Evolutionary conservation across 2,797 vertebrate genomes (phyloP).

Genomic region (Hybognathus amarus): DNA sequence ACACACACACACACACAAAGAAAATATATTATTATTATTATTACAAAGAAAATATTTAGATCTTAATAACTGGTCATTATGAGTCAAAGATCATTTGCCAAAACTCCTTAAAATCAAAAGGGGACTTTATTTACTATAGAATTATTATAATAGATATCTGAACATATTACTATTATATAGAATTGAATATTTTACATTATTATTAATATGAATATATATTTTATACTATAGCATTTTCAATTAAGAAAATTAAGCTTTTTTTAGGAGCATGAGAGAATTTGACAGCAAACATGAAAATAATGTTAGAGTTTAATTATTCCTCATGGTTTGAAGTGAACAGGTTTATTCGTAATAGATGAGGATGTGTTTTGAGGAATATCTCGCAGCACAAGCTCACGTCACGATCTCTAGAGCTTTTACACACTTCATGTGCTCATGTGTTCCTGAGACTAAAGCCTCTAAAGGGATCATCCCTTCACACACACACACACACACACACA

Average conservation of each 20-base stretch:
- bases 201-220: not conserved
- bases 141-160: not conserved
- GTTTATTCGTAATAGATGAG: not conserved
- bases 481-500: not conserved
- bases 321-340: not conserved
- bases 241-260: not conserved
- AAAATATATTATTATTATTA: no score
- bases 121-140: not conserved
- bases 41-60: not conserved
- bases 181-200: no score
- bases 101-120: not conserved
- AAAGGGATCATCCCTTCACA: constrained; percentile 29
- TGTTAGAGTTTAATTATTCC: not conserved
- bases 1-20: no score
- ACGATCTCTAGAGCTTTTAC: not conserved
- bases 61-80: not conserved
- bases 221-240: not conserved
- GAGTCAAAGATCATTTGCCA: not conserved
- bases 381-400: not conserved
- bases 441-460: constrained; percentile 10
- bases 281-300: not conserved
- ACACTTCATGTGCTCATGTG: not conserved
- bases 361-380: not conserved
- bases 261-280: not conserved
- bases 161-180: not conserved